phyloP scores from a whole-genome alignment of 1,140 invertebrate species.

The Hyphantria cunea region DNA sequence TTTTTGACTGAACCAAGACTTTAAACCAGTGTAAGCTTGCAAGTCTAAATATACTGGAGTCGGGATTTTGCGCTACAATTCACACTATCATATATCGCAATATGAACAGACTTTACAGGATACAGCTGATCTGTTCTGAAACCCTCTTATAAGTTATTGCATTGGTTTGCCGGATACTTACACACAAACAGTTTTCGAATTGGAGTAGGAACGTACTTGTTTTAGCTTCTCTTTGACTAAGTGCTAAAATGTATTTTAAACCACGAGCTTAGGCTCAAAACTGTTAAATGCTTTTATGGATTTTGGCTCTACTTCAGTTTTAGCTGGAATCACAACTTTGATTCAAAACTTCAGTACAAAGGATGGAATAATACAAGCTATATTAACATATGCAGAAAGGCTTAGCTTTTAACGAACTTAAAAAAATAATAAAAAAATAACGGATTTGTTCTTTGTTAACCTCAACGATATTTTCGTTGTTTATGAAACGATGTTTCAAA shows the following conservation, averaged over 20 bases:
- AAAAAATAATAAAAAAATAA: too few species aligned
- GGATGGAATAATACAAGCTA: too few species aligned
- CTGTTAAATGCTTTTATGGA: not conserved
- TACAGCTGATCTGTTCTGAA: slow-evolving; percentile 9
- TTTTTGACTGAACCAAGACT: not conserved
- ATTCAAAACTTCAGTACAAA: too few species aligned
- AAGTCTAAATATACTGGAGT: slow-evolving; percentile 8
- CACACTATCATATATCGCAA: slow-evolving; percentile 29
- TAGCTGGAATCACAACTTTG: too few species aligned
- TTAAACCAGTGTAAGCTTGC: slow-evolving; percentile 7
- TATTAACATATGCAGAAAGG: too few species aligned
- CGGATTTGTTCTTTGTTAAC: too few species aligned
- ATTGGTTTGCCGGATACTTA: slow-evolving; percentile 10
- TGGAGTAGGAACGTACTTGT: not conserved
- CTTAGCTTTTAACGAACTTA: too few species aligned
- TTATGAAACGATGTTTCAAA: too few species aligned
- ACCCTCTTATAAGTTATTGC: slow-evolving; percentile 19
- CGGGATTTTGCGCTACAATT: slow-evolving; percentile 20
- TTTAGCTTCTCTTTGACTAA: not conserved
- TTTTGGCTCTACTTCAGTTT: not conserved
- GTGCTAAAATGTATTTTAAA: not conserved
- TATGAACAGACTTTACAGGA: slow-evolving; percentile 19
- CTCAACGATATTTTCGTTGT: too few species aligned
- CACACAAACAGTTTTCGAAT: not conserved
- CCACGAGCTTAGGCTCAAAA: not conserved